Evolutionary conservation across 2,797 vertebrate species (phyloP).

Genomic region (Brachyrhaphis roseni): DNA sequence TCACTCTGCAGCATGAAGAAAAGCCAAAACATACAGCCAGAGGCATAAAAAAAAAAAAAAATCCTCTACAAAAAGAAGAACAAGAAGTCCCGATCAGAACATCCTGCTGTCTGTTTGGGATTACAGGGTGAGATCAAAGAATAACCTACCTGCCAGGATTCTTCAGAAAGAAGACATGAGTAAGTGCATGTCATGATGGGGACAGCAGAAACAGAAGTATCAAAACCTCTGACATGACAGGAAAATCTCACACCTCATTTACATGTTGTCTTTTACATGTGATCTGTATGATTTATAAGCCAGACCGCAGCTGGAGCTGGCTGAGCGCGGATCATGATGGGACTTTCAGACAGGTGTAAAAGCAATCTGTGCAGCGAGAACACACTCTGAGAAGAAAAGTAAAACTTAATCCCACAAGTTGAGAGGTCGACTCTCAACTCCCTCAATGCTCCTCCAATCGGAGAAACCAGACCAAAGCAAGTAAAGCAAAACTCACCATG

Average conservation of each 20-base stretch:
- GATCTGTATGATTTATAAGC: slow-evolving; percentile 25
- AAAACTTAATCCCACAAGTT: slow-evolving; percentile 23
- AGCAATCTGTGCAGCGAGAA: slow-evolving; percentile 36
- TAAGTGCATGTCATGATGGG: slow-evolving; percentile 1
- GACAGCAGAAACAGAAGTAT: slow-evolving; percentile 1
- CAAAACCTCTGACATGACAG: not conserved
- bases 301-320: slow-evolving; percentile 19
- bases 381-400: slow-evolving; percentile 11
- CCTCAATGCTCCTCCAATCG: not conserved
- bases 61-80: slow-evolving; percentile 19
- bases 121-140: slow-evolving; percentile 14
- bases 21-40: slow-evolving; percentile 19
- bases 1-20: slow-evolving; percentile 5
- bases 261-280: slow-evolving; percentile 4
- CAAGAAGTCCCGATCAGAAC: slow-evolving; percentile 14
- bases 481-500: not conserved
- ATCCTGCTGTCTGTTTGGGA: not conserved
- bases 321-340: slow-evolving; percentile 5
- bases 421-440: slow-evolving; percentile 16
- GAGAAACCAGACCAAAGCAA: not conserved
- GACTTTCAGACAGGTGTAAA: slow-evolving; percentile 38
- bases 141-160: not conserved
- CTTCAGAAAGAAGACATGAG: slow-evolving; percentile 3
- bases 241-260: slow-evolving; percentile 4
- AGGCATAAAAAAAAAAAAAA: not conserved